These are phyloP conservation scores for Bombylius discolor DNA, from an alignment of 2,888 invertebrate species.

Conservation along the genomic window DNA sequence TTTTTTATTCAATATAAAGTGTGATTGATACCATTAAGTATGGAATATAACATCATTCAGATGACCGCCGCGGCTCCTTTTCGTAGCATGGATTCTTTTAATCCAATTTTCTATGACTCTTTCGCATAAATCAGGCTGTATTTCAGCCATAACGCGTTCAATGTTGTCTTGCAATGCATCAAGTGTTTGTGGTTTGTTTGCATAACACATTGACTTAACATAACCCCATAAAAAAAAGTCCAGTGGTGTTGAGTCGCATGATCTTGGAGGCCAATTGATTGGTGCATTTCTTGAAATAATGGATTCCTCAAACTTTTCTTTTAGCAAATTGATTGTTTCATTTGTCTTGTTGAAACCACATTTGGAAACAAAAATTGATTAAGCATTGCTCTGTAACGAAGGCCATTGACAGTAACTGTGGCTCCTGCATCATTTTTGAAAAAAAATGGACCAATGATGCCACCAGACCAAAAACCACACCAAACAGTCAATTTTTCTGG, in stretches of 20 bases:
- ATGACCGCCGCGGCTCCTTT: not conserved
- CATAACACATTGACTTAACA: not conserved
- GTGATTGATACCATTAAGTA: too few relatives aligned
- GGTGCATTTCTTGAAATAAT: too few relatives aligned
- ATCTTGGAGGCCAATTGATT: not conserved
- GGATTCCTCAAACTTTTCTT: not conserved
- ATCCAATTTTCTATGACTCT: not conserved
- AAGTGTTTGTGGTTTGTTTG: not conserved
- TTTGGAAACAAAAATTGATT: not conserved
- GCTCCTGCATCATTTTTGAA: not conserved
- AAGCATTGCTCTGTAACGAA: not conserved
- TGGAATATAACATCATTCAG: not conserved
- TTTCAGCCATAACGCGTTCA: not conserved
- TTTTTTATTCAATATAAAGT: too few relatives aligned
- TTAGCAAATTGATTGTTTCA: not conserved
- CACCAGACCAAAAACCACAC: conserved; percentile 1
- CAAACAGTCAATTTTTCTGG: conserved; percentile 1
- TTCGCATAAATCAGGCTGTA: not conserved
- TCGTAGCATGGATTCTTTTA: not conserved
- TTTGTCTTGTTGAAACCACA: too few relatives aligned
- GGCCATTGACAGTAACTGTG: conserved; percentile 2
- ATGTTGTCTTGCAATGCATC: not conserved
- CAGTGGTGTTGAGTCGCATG: not conserved
- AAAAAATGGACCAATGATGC: conserved; percentile 4
- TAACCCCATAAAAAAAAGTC: not conserved